A percentile compares a stretch with the other conserved stretches of the same genome.
These are phyloP conservation scores for Candoia aspera DNA, from an alignment of 2,113 vertebrate genomes.

Conservation along the genomic window DNA sequence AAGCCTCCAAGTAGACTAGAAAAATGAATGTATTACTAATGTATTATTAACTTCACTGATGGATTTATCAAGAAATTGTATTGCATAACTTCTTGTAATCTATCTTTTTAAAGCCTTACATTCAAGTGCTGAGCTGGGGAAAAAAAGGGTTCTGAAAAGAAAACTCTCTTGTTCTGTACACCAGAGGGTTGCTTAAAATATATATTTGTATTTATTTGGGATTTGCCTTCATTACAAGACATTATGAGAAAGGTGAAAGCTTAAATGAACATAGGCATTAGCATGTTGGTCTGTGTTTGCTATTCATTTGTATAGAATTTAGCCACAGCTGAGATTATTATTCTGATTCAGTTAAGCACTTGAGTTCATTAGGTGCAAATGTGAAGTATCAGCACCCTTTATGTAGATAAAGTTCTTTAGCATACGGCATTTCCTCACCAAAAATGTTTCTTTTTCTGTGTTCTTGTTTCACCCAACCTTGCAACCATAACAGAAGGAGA, in stretches of 20 bases:
- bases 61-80: slow-evolving; percentile 1
- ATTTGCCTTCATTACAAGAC: background rate
- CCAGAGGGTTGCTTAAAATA: background rate
- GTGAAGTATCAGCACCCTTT: background rate
- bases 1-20: background rate
- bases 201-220: background rate
- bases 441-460: background rate
- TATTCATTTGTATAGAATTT: background rate
- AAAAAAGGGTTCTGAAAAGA: background rate
- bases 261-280: background rate
- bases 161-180: background rate
- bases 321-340: background rate
- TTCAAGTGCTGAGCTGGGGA: background rate
- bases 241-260: accelerated
- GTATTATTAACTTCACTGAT: background rate
- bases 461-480: background rate
- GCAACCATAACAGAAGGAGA: background rate
- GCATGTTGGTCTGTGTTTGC: background rate
- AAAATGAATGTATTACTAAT: slow-evolving; percentile 28
- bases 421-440: background rate
- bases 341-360: slow-evolving; percentile 35
- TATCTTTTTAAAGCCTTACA: background rate
- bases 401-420: slow-evolving; percentile 38
- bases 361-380: background rate
- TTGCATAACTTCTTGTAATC: background rate